Evolutionary conservation across 2,797 vertebrate species (phyloP).

Genomic region (Acridotheres tristis): DNA sequence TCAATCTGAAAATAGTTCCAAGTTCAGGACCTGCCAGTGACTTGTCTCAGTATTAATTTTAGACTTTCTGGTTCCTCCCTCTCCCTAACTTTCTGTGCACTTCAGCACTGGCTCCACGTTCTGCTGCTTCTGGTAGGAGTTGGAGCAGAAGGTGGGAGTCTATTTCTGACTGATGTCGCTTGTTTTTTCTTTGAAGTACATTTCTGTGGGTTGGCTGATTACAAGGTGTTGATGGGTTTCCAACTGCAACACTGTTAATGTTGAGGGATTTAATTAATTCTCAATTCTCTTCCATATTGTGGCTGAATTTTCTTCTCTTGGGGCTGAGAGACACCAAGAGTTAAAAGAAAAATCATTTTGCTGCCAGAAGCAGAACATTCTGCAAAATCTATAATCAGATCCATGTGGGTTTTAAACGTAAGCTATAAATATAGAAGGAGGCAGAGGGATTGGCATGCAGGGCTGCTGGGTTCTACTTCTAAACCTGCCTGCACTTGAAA

Average conservation of each 20-base stretch:
- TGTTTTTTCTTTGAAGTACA: slow-evolving; percentile 46
- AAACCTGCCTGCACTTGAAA: slow-evolving; percentile 12
- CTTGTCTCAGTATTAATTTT: slow-evolving; percentile 50
- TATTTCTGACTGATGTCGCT: slow-evolving; percentile 53
- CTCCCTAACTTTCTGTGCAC: background rate
- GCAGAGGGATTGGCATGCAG: background rate
- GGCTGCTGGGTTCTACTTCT: slow-evolving; percentile 28
- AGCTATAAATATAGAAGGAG: slow-evolving; percentile 47
- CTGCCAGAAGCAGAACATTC: slow-evolving; percentile 53
- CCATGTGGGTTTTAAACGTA: slow-evolving; percentile 63
- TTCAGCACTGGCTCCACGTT: background rate
- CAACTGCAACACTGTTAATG: slow-evolving; percentile 52
- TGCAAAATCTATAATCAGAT: slow-evolving; percentile 55
- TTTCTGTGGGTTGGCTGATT: slow-evolving; percentile 56
- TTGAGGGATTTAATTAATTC: slow-evolving; percentile 29
- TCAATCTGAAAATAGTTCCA: slow-evolving; percentile 1
- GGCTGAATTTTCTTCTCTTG: background rate
- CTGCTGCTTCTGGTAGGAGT: slow-evolving; percentile 36
- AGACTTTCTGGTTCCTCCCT: slow-evolving; percentile 24
- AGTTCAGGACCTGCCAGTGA: slow-evolving; percentile 18
- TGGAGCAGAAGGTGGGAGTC: slow-evolving; percentile 59
- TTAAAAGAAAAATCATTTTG: slow-evolving; percentile 45
- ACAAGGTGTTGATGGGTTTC: slow-evolving; percentile 64
- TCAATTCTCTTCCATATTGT: background rate
- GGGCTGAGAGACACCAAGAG: slow-evolving; percentile 41